Evolutionary conservation across 2,113 vertebrate genomes (phyloP), one percentile per base, ranked within the genome.

Genomic region (Hirundichthys speculiger): DNA sequence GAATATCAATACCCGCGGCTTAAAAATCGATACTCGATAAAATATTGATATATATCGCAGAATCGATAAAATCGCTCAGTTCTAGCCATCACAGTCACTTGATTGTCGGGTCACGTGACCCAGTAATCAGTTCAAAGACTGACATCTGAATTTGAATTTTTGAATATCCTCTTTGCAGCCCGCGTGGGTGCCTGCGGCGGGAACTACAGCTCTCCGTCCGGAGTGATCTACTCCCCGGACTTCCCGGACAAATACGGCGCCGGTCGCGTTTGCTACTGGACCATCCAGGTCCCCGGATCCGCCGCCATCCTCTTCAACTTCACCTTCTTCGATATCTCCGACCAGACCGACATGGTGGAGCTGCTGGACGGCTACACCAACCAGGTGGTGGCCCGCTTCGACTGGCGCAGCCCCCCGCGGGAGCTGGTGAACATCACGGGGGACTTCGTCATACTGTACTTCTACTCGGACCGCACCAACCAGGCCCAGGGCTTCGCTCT

Each of bases 321-420:
- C 90, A 94, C 94, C 72, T 93, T 97, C 51, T 99, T 98, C 60
- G 95, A 96, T 91, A 96, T 99, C 77, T 94, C 95, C 39, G 95
- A 99, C 75, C 94, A 96, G 15, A 92, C 93, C 1, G 97, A 99
- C 86, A 98, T 98, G 96, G 97, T 99, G 85, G 97, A 99, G 82
- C 88, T 99, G 18, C 89, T 98, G 81, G 93, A 99, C 0, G 97
- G 97, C 42, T 90, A 96, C 45, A 96, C 93, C 70, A 96, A 95
- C 63, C 91, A 88, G 0, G 97, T 99, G 79, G 83, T 98, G 57
- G 95, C 91, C 4, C 94, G 96, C 13, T 97, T 97, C n/a, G 94
- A 92, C 14, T 94, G 96, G 64, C 94, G 95, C 58, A 95, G 93
- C 80, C 92, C 87, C 0, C 96, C 96, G 0, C 91, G 93, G n/a